A percentile compares a stretch with the other conserved stretches of the same genome.
phyloP scores from a whole-genome alignment of 1,140 invertebrate genomes.

The Trachymyrmex septentrionalis region DNA sequence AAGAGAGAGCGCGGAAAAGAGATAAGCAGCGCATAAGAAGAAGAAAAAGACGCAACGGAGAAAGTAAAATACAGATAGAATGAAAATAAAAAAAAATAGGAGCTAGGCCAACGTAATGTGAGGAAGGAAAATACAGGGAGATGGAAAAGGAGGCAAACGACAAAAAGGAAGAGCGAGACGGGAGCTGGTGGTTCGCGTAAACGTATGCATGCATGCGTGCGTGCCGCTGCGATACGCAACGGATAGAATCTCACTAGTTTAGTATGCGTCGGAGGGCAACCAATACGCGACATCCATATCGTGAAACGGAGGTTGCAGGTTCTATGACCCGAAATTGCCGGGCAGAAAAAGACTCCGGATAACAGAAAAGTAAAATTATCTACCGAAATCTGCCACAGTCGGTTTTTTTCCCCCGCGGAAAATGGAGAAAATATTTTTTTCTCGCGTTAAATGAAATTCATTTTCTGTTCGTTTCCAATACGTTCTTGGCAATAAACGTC shows the following conservation, averaged over 20 bases:
- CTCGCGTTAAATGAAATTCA: background rate
- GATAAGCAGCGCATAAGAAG: background rate
- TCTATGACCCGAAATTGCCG: constrained; percentile 73
- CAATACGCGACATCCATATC: constrained; percentile 75
- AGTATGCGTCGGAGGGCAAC: constrained; percentile 70
- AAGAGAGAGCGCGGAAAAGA: background rate
- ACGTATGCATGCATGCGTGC: constrained; percentile 35
- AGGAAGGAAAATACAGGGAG: constrained; percentile 26
- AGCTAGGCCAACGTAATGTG: background rate
- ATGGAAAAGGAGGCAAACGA: constrained; percentile 32
- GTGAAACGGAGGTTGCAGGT: constrained; percentile 69
- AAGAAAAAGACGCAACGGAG: constrained; percentile 49
- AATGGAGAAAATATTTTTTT: background rate
- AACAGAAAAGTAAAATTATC: background rate
- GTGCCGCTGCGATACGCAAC: constrained; percentile 63
- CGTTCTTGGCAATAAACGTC: background rate
- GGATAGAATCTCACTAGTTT: constrained; percentile 71
- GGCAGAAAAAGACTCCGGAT: background rate
- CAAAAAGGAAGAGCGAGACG: constrained; percentile 29
- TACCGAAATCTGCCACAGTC: background rate
- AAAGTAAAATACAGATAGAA: constrained; percentile 26
- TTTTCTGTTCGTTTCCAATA: background rate
- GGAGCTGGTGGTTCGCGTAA: background rate
- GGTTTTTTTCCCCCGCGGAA: background rate
- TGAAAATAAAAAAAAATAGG: constrained; percentile 12